Base-by-base conservation (phyloP, 2,888 invertebrate species). In the Sarcophaga rosellei region DNA sequence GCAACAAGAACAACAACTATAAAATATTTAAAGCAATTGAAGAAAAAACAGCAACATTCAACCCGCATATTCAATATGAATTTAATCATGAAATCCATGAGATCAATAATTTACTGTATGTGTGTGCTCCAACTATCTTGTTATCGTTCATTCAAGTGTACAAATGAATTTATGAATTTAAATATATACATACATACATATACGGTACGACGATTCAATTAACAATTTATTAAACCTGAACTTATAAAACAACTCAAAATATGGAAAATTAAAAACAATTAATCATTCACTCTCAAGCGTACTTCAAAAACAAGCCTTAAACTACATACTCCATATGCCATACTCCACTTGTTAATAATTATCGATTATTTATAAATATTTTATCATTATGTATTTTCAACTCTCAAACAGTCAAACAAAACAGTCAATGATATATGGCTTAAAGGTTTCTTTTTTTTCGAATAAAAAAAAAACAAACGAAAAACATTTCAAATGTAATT, bases 221-320 rank as follows among this genome's bases (percentile, higher is more conserved):
- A 68, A 73, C 44, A 23, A 75, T 70, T 75, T 75, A 44, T 65
- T 68, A 63, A 81, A 81, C 69, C 69, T 81, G 63, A 81, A 81
- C 81, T 70, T 76, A 57, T 62, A 57, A 23, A 74, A 68, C 65
- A 81, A 74, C 74, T 62, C 61, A 74, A 74, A 47, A 81, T 73
- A 53, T 61, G 21, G n/a, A 61, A 61, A 72, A 70, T 25, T 17
- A 53, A 15, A 15, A 15, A 17, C 53, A 53, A 53, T 53, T 53
- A 53, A 53, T 17, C 17, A 15, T 12, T 15, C 17, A n/a, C 53
- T 53, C 17, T 53, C 35, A 8, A 35, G 35, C 35, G 35, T 35
- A 35, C 35, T 35, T 35, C 35, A 35, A 35, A 35, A 35, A 35
- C 35, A 35, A 35, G 35, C 35, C 35, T 35, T 35, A 35, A 35